Conservation (phyloP, 2,797 vertebrate genomes). For the Scolopax rusticola region DNA sequence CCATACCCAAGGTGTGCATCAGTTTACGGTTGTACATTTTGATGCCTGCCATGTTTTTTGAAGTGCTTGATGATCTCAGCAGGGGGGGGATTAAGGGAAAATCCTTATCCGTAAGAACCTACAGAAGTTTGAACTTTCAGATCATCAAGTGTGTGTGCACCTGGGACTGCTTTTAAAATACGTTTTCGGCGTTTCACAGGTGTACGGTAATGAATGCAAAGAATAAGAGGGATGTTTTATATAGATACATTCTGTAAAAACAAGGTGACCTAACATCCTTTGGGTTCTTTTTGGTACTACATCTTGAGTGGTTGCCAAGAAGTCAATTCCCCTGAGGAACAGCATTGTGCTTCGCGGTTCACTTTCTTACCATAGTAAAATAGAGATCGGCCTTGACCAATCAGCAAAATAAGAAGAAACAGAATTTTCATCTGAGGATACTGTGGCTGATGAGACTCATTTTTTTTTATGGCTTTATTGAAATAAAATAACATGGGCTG, state of each 20-base stretch:
- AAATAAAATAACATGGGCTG: conserved; percentile 41
- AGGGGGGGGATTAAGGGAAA: conserved; percentile 51
- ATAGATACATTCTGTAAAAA: conserved; percentile 36
- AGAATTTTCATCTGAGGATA: conserved; percentile 22
- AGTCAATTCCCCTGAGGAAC: conserved; percentile 36
- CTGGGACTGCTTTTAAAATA: conserved; percentile 51
- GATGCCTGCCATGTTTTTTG: conserved; percentile 10
- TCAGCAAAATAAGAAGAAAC: conserved; percentile 46
- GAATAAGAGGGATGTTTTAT: conserved; percentile 31
- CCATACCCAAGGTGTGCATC: neutral
- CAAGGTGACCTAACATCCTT: neutral
- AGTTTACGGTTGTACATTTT: neutral
- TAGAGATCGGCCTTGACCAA: conserved; percentile 28
- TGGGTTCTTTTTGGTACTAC: neutral
- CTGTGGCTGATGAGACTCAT: neutral
- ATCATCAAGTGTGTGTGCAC: conserved; percentile 17
- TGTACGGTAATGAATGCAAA: conserved; percentile 44
- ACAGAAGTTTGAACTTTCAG: conserved; percentile 16
- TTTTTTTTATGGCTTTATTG: neutral
- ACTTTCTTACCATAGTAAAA: conserved; percentile 20
- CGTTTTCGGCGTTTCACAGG: conserved; percentile 28
- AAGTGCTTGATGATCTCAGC: conserved; percentile 37
- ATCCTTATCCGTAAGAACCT: conserved; percentile 14
- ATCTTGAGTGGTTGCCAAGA: conserved; percentile 1
- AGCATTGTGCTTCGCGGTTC: conserved; percentile 13